Evolutionary conservation across 2,888 invertebrate species (phyloP), one percentile per base, ranked within the genome.

Genomic region (Liodrosophila aerea): DNA sequence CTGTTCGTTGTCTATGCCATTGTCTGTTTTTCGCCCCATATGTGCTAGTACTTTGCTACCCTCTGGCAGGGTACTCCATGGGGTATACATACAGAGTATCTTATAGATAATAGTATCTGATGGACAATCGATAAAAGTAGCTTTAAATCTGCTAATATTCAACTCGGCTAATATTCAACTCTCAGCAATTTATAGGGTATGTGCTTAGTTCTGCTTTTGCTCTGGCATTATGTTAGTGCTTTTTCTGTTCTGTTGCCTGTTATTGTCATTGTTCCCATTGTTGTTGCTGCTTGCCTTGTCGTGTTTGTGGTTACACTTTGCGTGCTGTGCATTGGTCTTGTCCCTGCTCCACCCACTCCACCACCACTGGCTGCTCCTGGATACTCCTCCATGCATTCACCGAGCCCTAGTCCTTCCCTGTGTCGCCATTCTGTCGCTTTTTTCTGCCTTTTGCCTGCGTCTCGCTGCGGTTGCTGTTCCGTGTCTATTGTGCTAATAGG

Each of bases 241-340:
- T 64, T 22, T 64, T 56, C 40, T 75, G n/a, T 59, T 59, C 29
- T 3, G 29, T 9, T 29, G 29, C 7, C 56, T 66, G 43, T 65
- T 69, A 59, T 64, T 80, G 73, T 77, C 70, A 50, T 74, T 65
- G 75, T 64, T 80, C 65, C 65, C 68, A 43, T 73, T 70, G 65
- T 85, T 82, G 80, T 56, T 70, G 63, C 50, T 63, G 66, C 64
- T 61, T 78, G 62, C 64, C 64, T 64, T 85, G 86, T 84, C 77
- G 64, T 69, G 72, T 81, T 84, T 84, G 86, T 66, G 86, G 86
- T 85, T 85, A 80, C 69, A 78, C 85, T 84, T 81, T 81, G 71
- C 84, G 85, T 77, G 71, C 77, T 58, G 46, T 62, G 67, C 64
- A 63, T 50, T 56, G 58, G 52, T 45, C 49, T 51, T 16, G 9